These are phyloP conservation scores for Chymomyza amoena DNA, from an alignment of 2,888 invertebrate species.

Conservation along the genomic window DNA sequence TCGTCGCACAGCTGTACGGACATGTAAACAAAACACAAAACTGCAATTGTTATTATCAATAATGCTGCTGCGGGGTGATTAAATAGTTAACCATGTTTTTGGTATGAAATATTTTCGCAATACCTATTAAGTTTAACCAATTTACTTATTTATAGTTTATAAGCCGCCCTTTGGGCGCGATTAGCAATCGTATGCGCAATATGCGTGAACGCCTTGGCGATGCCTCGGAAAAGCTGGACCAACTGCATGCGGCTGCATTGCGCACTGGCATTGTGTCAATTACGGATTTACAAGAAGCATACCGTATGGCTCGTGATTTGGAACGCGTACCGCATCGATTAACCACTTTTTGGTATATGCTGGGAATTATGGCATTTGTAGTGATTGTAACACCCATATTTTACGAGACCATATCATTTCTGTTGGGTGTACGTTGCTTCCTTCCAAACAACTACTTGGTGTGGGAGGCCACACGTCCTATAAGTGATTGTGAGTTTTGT, in stretches of 20 bases:
- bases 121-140: background rate
- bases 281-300: conserved; percentile 75
- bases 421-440: conserved; percentile 85
- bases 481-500: conserved; percentile 90
- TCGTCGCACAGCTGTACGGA: conserved; percentile 32
- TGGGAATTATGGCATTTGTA: conserved; percentile 75
- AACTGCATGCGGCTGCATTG: conserved; percentile 72
- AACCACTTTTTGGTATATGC: conserved; percentile 70
- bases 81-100: conserved; percentile 43
- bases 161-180: conserved; percentile 69
- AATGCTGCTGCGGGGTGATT: background rate
- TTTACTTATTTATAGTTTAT: conserved; percentile 58
- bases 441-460: conserved; percentile 90
- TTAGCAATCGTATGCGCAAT: conserved; percentile 51
- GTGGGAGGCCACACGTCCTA: conserved; percentile 92
- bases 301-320: conserved; percentile 69
- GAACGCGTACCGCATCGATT: conserved; percentile 63
- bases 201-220: conserved; percentile 66
- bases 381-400: conserved; percentile 76
- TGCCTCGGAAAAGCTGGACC: conserved; percentile 69
- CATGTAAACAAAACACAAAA: conserved; percentile 7
- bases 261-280: conserved; percentile 74
- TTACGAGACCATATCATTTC: conserved; percentile 75
- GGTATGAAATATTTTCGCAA: conserved; percentile 31
- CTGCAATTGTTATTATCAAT: background rate